These are phyloP conservation scores for Trichomycterus rosablanca DNA, from an alignment of 2,113 vertebrate species.

Conservation along the genomic window DNA sequence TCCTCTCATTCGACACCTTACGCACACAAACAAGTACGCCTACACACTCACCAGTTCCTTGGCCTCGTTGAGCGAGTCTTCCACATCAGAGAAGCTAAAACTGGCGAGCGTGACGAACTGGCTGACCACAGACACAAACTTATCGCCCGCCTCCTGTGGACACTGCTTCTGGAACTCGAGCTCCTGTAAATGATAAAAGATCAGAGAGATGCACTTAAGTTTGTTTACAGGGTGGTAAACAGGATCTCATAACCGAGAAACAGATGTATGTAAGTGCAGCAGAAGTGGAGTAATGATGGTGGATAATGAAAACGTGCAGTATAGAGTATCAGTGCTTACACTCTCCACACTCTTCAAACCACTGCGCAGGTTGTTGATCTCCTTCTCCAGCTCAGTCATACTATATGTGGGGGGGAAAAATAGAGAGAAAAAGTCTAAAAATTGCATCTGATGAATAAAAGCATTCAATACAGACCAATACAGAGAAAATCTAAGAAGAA, in stretches of 20 bases:
- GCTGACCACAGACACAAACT: conserved; percentile 95
- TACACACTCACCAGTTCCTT: conserved; percentile 84
- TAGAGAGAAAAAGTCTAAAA: too few relatives aligned
- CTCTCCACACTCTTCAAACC: conserved; percentile 89
- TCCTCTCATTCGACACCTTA: not conserved
- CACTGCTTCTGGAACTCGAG: conserved; percentile 89
- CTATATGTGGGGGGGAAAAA: too few relatives aligned
- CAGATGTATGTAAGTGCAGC: not conserved
- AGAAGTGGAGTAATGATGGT: too few relatives aligned
- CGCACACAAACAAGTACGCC: conserved; percentile 3
- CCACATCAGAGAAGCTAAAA: conserved; percentile 96
- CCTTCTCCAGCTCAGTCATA: conserved; percentile 97
- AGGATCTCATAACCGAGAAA: not conserved
- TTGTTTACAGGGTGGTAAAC: not conserved
- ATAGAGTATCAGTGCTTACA: conserved; percentile 69
- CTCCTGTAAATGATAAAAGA: conserved; percentile 66
- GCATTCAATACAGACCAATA: too few relatives aligned
- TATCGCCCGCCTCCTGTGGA: conserved; percentile 80
- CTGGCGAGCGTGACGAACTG: conserved; percentile 96
- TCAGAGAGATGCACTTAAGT: conserved; percentile 4
- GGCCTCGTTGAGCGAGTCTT: conserved; percentile 89
- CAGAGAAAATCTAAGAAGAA: too few relatives aligned
- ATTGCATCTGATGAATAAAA: too few relatives aligned
- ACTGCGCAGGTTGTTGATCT: conserved; percentile 85
- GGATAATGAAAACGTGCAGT: not conserved